A percentile compares a stretch with the other conserved stretches of the same genome.
These are phyloP conservation scores for Helostoma temminkii DNA, from an alignment of 2,797 vertebrate species.

Conservation along the genomic window DNA sequence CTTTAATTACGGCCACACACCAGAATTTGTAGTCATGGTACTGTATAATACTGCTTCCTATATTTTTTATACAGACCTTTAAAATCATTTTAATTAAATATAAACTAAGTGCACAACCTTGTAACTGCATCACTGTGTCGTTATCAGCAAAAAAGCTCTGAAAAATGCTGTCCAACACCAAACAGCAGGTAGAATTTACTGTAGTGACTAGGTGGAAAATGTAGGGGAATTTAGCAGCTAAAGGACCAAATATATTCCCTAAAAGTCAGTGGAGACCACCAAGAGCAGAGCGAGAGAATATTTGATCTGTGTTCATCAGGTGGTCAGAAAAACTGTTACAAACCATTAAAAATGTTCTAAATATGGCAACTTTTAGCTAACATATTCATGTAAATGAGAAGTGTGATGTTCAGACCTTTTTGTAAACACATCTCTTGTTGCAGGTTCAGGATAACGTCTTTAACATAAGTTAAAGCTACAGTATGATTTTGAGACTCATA, in stretches of 20 bases:
- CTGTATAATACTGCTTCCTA: too few species aligned
- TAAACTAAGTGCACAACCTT: too few species aligned
- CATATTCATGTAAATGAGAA: too few species aligned
- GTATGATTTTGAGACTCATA: too few species aligned
- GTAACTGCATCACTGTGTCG: too few species aligned
- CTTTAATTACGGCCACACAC: not conserved
- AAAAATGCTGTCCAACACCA: not conserved
- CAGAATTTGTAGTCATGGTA: too few species aligned
- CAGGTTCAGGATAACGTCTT: not conserved
- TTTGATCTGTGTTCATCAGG: not conserved
- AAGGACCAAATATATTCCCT: not conserved
- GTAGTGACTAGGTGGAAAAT: not conserved
- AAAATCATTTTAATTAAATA: too few species aligned
- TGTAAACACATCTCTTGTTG: not conserved
- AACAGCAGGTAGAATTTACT: not conserved
- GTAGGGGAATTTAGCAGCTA: not conserved
- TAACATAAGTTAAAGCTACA: too few species aligned
- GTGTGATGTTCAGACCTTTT: too few species aligned
- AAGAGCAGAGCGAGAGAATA: not conserved
- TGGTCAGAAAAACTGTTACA: too few species aligned
- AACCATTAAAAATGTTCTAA: not conserved
- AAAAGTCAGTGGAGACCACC: not conserved
- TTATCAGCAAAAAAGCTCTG: not conserved
- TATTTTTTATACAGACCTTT: too few species aligned
- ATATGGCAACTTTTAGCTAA: not conserved